Conservation (phyloP, 2,113 vertebrate species). For the Hipposideros armiger region DNA sequence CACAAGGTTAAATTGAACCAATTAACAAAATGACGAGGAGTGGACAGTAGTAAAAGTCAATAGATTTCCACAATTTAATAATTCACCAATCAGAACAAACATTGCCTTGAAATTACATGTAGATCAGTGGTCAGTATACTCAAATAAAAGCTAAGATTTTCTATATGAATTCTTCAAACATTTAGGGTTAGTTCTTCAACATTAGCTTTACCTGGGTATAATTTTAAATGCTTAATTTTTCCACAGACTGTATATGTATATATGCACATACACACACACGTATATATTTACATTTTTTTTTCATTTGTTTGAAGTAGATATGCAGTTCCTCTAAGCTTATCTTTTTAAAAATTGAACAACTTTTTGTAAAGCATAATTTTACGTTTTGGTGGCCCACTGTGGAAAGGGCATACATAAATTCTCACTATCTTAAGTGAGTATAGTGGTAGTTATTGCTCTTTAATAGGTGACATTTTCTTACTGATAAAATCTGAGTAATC, state of each 20-base stretch:
- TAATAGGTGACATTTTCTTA: neutral
- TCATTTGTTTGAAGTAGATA: neutral
- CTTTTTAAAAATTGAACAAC: neutral
- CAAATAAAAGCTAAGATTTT: neutral
- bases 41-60: neutral
- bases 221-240: neutral
- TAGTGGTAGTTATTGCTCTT: neutral
- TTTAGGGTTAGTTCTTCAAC: neutral
- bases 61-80: neutral
- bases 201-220: neutral
- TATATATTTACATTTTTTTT: neutral
- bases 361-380: neutral
- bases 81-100: neutral
- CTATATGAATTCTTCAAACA: neutral
- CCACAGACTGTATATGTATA: neutral
- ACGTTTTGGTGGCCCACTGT: neutral
- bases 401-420: neutral
- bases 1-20: neutral
- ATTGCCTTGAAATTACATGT: neutral
- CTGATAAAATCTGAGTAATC: constrained; percentile 1
- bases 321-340: neutral
- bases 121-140: neutral
- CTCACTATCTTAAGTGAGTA: neutral
- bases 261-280: fast-evolving
- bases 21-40: neutral